These are phyloP conservation scores for Hemaris fuciformis DNA, from an alignment of 2,888 invertebrate genomes.

Conservation along the genomic window DNA sequence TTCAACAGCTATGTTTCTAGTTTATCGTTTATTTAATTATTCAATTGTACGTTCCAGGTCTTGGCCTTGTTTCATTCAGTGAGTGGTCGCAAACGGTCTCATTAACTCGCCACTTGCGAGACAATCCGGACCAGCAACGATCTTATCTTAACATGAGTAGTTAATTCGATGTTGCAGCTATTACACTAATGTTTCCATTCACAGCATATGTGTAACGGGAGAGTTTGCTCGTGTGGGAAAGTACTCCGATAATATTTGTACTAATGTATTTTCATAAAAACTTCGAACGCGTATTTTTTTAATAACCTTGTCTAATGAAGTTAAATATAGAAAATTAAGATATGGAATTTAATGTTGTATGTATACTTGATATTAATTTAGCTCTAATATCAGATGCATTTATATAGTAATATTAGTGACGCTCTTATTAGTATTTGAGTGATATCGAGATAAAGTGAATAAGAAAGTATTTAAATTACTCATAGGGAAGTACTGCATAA, in stretches of 20 bases:
- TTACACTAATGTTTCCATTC: conserved; percentile 13
- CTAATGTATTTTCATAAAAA: neutral
- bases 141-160: conserved; percentile 12
- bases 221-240: neutral
- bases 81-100: conserved; percentile 17
- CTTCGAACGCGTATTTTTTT: neutral
- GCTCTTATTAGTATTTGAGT: no score
- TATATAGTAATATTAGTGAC: no score
- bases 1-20: conserved; percentile 2
- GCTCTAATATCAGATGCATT: no score
- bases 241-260: neutral
- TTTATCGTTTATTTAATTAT: conserved; percentile 18
- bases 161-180: conserved; percentile 14
- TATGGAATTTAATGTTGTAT: no score
- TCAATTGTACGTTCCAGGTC: conserved; percentile 17
- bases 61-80: conserved; percentile 20
- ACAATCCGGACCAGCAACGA: conserved; percentile 14
- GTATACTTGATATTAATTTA: no score
- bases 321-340: no score
- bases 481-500: no score
- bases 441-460: no score
- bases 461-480: no score
- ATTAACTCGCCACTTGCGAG: conserved; percentile 26
- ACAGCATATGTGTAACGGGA: conserved; percentile 1
- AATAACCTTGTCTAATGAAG: no score